Evolutionary conservation across 2,888 invertebrate species (phyloP), one percentile per base, ranked within the genome.

Genomic region (Venusia cambrica): DNA sequence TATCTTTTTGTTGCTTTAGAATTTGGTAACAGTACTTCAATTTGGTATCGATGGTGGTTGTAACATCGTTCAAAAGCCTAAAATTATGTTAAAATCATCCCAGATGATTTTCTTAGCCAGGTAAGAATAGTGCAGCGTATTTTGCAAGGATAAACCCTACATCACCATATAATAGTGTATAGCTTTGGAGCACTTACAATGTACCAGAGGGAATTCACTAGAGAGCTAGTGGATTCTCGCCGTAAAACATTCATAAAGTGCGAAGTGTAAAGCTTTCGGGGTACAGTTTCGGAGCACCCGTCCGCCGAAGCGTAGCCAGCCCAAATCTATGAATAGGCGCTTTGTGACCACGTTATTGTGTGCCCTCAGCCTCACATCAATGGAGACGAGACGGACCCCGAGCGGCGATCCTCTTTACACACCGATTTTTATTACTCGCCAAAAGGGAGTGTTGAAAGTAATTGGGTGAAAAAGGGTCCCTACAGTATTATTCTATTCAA

Each of bases 291-390:
- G 21, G 32, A 31, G 29, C 30, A 19, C 18, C 38, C 18, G 38
- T 29, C 31, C 35, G 30, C 32, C 49, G n/a, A n/a, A n/a, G 42
- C 43, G 50, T 54, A 54, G 52, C 57, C 52, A 57, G 47, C 55
- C 47, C 54, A 58, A 61, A 62, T 61, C 58, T 54, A 59, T 71
- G 67, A 65, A 70, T 55, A 62, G 61, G 51, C 45, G 55, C 66
- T 69, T 65, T 67, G 63, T 62, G 55, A 48, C 51, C 52, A 46
- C 47, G 51, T 61, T 54, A 71, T 72, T 74, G 69, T 70, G 57
- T 55, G 37, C 33, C 51, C 47, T 31, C 50, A 51, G 61, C 51
- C 47, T 31, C 50, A 51, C 62, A 57, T 62, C 57, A 67, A 65
- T 62, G 44, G 50, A 60, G 51, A 32, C 50, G n/a, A n/a, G n/a